Base-by-base conservation (phyloP, 1,140 invertebrate genomes). In the Hyles vespertilio region DNA sequence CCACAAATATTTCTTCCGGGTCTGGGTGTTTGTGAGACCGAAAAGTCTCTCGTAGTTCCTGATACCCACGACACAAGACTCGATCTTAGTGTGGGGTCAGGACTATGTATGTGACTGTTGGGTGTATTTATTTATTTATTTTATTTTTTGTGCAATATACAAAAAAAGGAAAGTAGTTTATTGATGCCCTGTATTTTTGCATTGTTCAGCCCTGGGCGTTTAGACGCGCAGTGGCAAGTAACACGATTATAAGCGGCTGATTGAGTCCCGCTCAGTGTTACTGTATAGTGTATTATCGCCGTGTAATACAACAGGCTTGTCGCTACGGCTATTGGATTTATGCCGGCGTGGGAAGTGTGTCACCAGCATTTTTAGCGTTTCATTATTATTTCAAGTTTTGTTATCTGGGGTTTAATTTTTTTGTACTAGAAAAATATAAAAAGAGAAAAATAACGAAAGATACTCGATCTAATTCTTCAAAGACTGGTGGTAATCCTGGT, bases 171-270 rank as follows among this genome's bases (percentile, higher is more conserved):
- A 22, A 22, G 2, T 22, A 22, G 1, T 22, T 22, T 22, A 22
- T 22, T 22, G 22, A 22, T 22, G 22, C 22, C 22, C 22, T 22
- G 22, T 22, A 22, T 2, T 22, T 22, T 2, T 22, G 22, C 7
- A 43, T 0, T 9, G 52, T 63, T 51, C 67, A 74, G 46, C 68
- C 67, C 69, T 72, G 49, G 3, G 51, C 51, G 49, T 48, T 51
- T 52, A 48, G 47, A 64, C 54, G 51, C 49, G 63, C 51, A 61
- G 56, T 63, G 56, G 65, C 55, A 60, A 58, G 59, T 70, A 73
- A 79, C 54, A 51, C 63, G 58, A 77, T 79, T 79, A 77, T 65
- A 56, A 58, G 65, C 74, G 74, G 65, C 49, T 72, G 73, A 71
- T 74, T 74, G 73, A 64, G 58, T 61, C 57, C 58, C 52, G 43